These are phyloP conservation scores for Centruroides sculpturatus DNA, from an alignment of 1,140 invertebrate species.

Conservation along the genomic window DNA sequence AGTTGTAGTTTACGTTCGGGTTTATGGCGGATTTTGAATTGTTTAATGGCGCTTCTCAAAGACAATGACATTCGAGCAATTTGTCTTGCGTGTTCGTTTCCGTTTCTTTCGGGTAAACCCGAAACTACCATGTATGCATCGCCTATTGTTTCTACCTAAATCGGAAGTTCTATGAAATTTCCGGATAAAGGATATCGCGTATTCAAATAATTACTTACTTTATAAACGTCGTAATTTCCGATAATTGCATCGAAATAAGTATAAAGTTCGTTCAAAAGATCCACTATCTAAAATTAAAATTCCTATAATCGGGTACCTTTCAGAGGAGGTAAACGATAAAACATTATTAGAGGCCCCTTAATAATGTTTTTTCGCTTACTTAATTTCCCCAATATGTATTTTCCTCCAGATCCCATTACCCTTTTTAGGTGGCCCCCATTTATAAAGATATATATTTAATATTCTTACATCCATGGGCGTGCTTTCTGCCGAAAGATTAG, in stretches of 20 bases:
- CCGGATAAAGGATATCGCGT: no score
- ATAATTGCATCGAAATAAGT: conserved; percentile 92
- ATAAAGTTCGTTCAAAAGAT: conserved; percentile 89
- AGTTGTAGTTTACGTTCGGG: conserved; percentile 76
- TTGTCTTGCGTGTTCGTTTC: conserved; percentile 40
- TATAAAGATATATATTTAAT: background rate
- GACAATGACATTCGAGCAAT: conserved; percentile 71
- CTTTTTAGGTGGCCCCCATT: background rate
- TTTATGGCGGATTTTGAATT: conserved; percentile 78
- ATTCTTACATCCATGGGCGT: conserved; percentile 59
- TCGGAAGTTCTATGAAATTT: no score
- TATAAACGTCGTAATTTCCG: conserved; percentile 95
- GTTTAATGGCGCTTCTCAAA: conserved; percentile 66
- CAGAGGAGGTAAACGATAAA: no score
- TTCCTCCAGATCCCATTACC: no score
- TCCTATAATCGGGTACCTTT: no score
- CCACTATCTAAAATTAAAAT: conserved; percentile 43
- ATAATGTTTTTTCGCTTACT: no score
- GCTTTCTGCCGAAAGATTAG: conserved; percentile 84
- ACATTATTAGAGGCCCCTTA: no score
- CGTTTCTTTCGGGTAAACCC: conserved; percentile 40
- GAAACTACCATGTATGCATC: conserved; percentile 81
- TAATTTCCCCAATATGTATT: no score
- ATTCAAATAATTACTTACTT: conserved; percentile 43
- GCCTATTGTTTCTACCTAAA: conserved; percentile 83